Evolutionary conservation across 1,140 invertebrate genomes (phyloP).

Genomic region (Aporrectodea caliginosa): DNA sequence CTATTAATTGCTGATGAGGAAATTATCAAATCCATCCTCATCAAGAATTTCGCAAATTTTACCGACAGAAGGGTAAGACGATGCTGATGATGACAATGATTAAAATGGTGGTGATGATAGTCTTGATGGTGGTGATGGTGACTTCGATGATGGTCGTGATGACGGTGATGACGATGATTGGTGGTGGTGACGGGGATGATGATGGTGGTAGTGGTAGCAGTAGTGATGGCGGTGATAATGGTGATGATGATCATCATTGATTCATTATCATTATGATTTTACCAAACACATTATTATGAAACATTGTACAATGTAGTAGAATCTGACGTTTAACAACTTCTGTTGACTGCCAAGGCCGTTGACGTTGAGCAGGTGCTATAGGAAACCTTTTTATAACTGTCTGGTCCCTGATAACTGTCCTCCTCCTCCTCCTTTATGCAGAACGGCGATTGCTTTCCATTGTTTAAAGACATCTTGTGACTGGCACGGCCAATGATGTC

Average conservation of each 20-base stretch:
- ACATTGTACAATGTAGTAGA: no score
- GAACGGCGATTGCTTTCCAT: no score
- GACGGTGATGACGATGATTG: neutral
- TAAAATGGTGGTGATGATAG: neutral
- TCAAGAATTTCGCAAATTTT: neutral
- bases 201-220: neutral
- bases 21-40: neutral
- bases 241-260: neutral
- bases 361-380: no score
- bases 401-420: no score
- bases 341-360: no score
- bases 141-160: neutral
- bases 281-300: no score
- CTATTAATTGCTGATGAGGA: neutral
- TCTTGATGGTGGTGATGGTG: neutral
- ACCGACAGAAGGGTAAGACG: neutral
- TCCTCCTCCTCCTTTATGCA: no score
- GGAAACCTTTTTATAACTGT: no score
- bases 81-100: neutral
- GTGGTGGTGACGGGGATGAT: neutral
- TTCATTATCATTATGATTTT: neutral
- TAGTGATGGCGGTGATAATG: neutral
- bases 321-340: no score
- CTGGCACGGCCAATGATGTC: no score
- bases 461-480: no score